Evolutionary conservation across 2,113 vertebrate genomes (phyloP).

Genomic region (Redunca redunca): DNA sequence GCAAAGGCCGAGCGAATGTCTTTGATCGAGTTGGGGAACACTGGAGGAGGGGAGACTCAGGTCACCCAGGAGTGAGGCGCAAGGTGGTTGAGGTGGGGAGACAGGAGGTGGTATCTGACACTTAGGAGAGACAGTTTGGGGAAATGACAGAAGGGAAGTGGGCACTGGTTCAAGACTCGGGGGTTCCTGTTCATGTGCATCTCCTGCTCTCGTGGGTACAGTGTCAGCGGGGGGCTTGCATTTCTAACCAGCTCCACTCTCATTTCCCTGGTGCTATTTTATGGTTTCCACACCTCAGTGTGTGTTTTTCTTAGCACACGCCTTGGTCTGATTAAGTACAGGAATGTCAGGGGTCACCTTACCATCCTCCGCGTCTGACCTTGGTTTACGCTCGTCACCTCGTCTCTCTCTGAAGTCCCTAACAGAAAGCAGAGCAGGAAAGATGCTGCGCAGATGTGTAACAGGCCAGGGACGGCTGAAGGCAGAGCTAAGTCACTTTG

Average conservation of each 20-base stretch:
- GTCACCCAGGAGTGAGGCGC: not conserved
- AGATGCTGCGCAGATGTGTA: not conserved
- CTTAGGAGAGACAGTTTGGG: not conserved
- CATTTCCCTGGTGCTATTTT: conserved; percentile 54
- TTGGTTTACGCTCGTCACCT: not conserved
- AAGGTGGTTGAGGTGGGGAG: not conserved
- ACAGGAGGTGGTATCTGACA: not conserved
- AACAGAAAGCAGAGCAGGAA: conserved; percentile 53
- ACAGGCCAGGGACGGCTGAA: not conserved
- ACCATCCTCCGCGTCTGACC: conserved; percentile 33
- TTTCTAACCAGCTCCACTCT: conserved; percentile 18
- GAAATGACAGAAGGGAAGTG: not conserved
- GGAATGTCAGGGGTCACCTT: conserved; percentile 57
- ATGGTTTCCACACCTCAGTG: conserved; percentile 60
- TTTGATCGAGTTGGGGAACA: not conserved
- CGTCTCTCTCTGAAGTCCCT: conserved; percentile 40
- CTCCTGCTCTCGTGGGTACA: not conserved
- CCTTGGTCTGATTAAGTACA: conserved; percentile 64
- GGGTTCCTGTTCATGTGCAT: not conserved
- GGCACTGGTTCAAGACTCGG: not conserved
- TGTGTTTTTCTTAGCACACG: conserved; percentile 62
- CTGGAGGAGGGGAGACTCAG: not conserved
- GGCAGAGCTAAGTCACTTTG: not conserved
- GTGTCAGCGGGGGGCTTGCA: conserved; percentile 29
- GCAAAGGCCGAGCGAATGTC: not conserved